A percentile compares a stretch with the other conserved stretches of the same genome.
phyloP scores from a whole-genome alignment of 1,140 invertebrate species.

The Scaptodrosophila lebanonensis region DNA sequence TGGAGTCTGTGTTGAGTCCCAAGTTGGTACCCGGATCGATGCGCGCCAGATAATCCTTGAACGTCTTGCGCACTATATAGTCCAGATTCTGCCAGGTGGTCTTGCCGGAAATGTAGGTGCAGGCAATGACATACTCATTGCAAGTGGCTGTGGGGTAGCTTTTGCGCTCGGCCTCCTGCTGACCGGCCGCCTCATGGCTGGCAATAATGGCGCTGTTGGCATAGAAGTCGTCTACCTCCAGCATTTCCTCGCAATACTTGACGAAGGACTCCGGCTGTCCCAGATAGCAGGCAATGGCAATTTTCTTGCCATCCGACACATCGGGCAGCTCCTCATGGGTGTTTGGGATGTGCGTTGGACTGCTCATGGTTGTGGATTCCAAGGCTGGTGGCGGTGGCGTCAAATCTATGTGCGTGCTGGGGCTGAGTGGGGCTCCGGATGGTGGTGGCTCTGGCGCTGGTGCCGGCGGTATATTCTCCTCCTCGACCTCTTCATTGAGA shows the following conservation, averaged over 20 bases:
- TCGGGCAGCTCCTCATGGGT: constrained; percentile 83
- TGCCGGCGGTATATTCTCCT: constrained; percentile 77
- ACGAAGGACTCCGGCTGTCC: constrained; percentile 88
- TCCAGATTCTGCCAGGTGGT: constrained; percentile 97
- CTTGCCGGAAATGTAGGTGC: constrained; percentile 92
- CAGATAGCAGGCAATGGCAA: constrained; percentile 89
- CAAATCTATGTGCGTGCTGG: constrained; percentile 70
- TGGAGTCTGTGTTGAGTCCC: constrained; percentile 91
- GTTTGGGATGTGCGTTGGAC: constrained; percentile 63
- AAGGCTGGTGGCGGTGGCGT: constrained; percentile 72
- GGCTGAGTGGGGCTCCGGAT: constrained; percentile 60
- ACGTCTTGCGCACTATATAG: constrained; percentile 91
- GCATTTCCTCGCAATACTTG: constrained; percentile 83
- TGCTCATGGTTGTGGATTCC: constrained; percentile 51
- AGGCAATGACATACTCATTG: constrained; percentile 88
- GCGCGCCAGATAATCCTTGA: constrained; percentile 95
- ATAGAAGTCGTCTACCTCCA: constrained; percentile 79
- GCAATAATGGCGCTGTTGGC: constrained; percentile 57
- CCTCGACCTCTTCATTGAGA: constrained; percentile 78
- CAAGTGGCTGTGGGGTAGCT: constrained; percentile 54
- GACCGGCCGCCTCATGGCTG: constrained; percentile 74
- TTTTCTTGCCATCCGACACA: constrained; percentile 90
- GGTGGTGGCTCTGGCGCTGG: constrained; percentile 76
- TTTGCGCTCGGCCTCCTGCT: constrained; percentile 75
- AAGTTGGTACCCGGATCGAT: constrained; percentile 95